Evolutionary conservation across 1,140 invertebrate genomes (phyloP).

Genomic region (Caenorhabditis remanei): DNA sequence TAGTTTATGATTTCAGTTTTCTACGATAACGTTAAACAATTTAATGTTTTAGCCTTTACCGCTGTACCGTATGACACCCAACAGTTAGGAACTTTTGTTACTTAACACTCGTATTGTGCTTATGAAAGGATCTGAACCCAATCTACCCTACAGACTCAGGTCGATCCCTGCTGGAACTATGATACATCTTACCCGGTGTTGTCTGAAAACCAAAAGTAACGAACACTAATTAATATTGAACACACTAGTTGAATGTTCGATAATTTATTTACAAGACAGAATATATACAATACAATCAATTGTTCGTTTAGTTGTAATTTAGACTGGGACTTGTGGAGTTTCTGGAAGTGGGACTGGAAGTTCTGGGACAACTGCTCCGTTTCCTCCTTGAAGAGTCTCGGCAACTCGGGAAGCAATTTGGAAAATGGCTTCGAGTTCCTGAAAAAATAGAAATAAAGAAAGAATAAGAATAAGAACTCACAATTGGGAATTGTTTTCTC

Average conservation of each 20-base stretch:
- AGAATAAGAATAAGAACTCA: not conserved
- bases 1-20: too few species aligned
- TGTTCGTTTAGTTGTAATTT: not conserved
- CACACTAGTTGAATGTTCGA: not conserved
- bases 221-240: too few species aligned
- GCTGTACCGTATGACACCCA: too few species aligned
- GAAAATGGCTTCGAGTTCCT: not conserved
- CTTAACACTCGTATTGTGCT: too few species aligned
- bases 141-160: too few species aligned
- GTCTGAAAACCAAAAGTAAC: too few species aligned
- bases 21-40: too few species aligned
- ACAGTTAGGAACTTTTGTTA: too few species aligned
- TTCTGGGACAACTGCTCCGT: not conserved
- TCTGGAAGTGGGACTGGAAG: not conserved
- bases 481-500: not conserved
- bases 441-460: not conserved
- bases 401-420: not conserved
- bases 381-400: not conserved
- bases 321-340: constrained; percentile 1
- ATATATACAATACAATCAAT: not conserved
- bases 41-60: too few species aligned
- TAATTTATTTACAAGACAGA: not conserved
- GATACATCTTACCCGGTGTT: too few species aligned
- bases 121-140: too few species aligned
- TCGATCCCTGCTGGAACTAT: too few species aligned